These are phyloP conservation scores for Vanessa tameamea DNA, from an alignment of 1,140 invertebrate species.

Conservation along the genomic window DNA sequence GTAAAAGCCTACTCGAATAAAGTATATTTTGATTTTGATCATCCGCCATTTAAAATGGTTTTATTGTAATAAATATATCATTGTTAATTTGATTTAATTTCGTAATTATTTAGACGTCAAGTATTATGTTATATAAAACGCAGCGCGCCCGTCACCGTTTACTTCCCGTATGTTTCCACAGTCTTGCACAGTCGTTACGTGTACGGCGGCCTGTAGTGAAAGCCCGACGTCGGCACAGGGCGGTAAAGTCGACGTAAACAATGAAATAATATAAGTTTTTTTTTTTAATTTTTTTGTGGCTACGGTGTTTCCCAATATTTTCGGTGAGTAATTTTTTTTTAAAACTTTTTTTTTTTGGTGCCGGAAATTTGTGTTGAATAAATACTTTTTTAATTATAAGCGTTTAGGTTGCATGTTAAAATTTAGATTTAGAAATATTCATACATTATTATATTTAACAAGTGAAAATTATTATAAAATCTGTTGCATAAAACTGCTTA, in stretches of 20 bases:
- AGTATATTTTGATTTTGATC: too few species aligned
- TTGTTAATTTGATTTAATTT: too few species aligned
- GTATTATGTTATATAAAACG: neutral
- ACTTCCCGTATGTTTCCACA: slow-evolving; percentile 18
- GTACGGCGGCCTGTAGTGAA: slow-evolving; percentile 50
- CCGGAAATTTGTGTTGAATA: neutral
- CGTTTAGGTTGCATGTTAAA: neutral
- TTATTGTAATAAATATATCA: too few species aligned
- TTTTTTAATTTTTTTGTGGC: slow-evolving; percentile 33
- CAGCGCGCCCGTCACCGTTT: neutral
- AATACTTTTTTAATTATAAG: neutral
- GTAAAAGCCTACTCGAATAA: too few species aligned
- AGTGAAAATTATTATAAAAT: too few species aligned
- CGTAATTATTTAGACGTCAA: neutral
- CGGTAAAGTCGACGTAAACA: slow-evolving; percentile 41
- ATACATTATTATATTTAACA: too few species aligned
- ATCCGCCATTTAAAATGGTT: too few species aligned
- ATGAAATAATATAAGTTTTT: slow-evolving; percentile 38
- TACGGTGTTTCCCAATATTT: slow-evolving; percentile 48
- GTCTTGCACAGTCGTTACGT: slow-evolving; percentile 47
- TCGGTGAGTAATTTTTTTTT: slow-evolving; percentile 45
- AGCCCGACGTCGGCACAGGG: slow-evolving; percentile 46
- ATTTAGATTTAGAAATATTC: too few species aligned
- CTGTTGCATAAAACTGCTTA: too few species aligned
- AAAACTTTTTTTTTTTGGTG: neutral